Base-by-base conservation (phyloP, 2,113 vertebrate genomes). In the Bostrychus sinensis region DNA sequence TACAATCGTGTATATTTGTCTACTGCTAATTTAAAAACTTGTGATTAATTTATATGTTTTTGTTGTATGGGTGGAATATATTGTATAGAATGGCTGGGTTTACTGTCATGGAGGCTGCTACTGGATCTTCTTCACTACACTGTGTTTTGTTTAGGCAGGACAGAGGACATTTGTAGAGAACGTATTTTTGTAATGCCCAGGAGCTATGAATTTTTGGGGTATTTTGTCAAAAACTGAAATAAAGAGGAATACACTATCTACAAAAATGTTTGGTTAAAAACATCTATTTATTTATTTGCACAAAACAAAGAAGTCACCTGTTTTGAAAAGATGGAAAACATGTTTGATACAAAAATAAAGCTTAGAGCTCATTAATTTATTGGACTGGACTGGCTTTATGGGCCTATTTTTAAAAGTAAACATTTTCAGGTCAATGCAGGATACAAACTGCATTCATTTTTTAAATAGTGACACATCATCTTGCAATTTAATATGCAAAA, bases 211-310 rank as follows among this genome's bases (percentile, higher is more conserved):
- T 94, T 98, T 97, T 96, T 92, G 94, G 95, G 94, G 92, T 95
- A 97, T 98, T 98, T 99, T 99, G 94, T 96, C 95, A 95, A 95
- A 93, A 93, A 95, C 93, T 92, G 91, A 94, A 98, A 96, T 98
- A 97, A 98, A 98, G 91, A 95, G 81, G 82, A 94, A 84, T 92
- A 93, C 91, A 92, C 90, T 91, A 92, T 95, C 96, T 95, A 39
- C 30, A 34, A 54, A 54, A n/a, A 48, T 11, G 17, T 55, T 11
- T 10, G 12, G 17, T 54, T 20, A 36, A 3, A 32, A n/a, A 51
- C 14, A 14, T 54, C 28, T 51, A 13, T 32, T 53, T 36, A 25
- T 32, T 32, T 32, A 32, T 48, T 25, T 51, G 25, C 53, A 12
- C 32, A 30, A 55, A 55, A 55, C 30, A 17, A 32, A 17, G 23